Conservation (phyloP, 2,888 invertebrate genomes). For the Microctonus aethiopoides region DNA sequence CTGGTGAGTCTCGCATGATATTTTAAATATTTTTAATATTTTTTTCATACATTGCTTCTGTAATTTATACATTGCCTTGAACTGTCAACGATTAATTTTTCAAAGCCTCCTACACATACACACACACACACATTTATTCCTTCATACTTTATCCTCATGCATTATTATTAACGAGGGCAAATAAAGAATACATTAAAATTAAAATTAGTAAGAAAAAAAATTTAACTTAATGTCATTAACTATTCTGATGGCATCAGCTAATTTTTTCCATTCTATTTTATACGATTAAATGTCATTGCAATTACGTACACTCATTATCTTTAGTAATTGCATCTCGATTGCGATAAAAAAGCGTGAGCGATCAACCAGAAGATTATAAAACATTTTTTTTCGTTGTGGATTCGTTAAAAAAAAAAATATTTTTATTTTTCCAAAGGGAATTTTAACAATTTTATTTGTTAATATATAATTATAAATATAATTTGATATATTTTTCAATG, state of each 20-base stretch:
- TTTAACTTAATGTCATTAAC: not conserved
- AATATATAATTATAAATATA: too few species aligned
- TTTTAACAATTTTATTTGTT: too few species aligned
- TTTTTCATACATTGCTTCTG: not conserved
- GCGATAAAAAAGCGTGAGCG: not conserved
- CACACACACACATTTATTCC: too few species aligned
- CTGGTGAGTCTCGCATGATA: conserved; percentile 55
- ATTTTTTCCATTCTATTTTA: not conserved
- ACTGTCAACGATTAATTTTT: not conserved
- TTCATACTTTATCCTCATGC: too few species aligned
- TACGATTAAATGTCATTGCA: not conserved
- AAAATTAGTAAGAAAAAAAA: not conserved
- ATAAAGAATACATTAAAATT: not conserved
- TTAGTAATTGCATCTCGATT: not conserved
- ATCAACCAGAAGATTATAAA: not conserved
- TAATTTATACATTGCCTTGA: not conserved
- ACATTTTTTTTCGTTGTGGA: not conserved
- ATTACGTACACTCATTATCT: not conserved
- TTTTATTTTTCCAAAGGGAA: too few species aligned
- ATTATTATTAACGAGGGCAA: not conserved
- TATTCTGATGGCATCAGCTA: not conserved
- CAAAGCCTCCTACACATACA: too few species aligned
- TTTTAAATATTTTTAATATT: not conserved
- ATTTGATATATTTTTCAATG: too few species aligned
- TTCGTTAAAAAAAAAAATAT: too few species aligned